Percentiles rank a stretch among this genome's conserved stretches.
phyloP scores from a whole-genome alignment of 2,113 vertebrate genomes.

The Podarcis raffonei region DNA sequence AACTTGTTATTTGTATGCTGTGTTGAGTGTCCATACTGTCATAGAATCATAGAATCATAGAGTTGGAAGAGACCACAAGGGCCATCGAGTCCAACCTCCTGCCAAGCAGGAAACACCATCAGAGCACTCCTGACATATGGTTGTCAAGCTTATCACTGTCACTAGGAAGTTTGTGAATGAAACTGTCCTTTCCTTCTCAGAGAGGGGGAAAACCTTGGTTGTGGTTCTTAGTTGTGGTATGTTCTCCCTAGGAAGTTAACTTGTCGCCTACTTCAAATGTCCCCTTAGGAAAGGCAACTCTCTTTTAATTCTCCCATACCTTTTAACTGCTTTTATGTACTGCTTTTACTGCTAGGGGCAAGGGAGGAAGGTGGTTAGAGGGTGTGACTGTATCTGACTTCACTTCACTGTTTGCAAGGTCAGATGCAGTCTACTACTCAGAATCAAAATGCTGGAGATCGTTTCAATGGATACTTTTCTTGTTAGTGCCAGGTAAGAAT shows the following conservation, averaged over 20 bases:
- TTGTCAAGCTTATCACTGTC: too few species aligned
- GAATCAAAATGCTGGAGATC: background rate
- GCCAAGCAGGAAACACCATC: too few species aligned
- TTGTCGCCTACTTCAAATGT: background rate
- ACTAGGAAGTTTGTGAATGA: background rate
- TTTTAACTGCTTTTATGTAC: background rate
- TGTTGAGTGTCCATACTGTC: background rate
- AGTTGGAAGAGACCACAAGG: too few species aligned
- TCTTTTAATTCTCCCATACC: background rate
- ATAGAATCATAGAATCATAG: too few species aligned
- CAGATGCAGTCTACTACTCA: background rate
- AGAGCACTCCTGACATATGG: too few species aligned
- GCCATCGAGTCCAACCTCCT: too few species aligned
- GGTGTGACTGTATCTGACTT: background rate
- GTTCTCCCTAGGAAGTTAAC: background rate
- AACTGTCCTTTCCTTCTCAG: background rate
- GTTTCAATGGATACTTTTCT: background rate
- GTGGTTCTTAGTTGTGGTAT: background rate
- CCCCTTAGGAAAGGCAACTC: background rate
- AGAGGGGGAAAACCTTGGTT: background rate
- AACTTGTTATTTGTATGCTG: background rate
- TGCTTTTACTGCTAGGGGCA: background rate
- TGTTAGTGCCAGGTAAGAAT: background rate
- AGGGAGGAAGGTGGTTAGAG: background rate
- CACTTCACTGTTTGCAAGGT: background rate